Evolutionary conservation across 2,797 vertebrate species (phyloP).

Genomic region (Anabacerthia variegaticeps): DNA sequence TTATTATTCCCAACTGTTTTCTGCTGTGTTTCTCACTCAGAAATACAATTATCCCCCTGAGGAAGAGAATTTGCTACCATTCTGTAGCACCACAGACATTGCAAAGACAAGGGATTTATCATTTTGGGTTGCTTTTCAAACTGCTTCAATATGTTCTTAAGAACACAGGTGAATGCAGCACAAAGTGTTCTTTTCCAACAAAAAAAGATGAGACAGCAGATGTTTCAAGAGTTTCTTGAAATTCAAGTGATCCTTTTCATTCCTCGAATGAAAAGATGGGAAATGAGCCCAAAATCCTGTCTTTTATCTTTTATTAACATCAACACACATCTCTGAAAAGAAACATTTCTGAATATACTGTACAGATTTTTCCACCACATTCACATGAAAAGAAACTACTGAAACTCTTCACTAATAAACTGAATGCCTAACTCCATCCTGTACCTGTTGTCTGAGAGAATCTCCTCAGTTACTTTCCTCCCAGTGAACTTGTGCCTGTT

Average conservation of each 20-base stretch:
- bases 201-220: accelerated
- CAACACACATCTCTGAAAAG: not conserved
- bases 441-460: slow-evolving; percentile 93
- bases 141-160: not conserved
- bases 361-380: not conserved
- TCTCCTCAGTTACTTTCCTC: slow-evolving; percentile 95
- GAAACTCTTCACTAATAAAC: not conserved
- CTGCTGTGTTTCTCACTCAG: not conserved
- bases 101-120: not conserved
- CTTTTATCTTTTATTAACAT: not conserved
- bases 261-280: not conserved
- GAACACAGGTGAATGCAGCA: not conserved
- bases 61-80: not conserved
- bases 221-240: not conserved
- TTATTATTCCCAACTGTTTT: not conserved
- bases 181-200: not conserved
- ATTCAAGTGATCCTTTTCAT: not conserved
- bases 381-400: not conserved
- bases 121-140: not conserved
- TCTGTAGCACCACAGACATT: not conserved
- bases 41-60: not conserved
- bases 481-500: slow-evolving; percentile 97
- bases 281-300: not conserved
- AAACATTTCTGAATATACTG: not conserved
- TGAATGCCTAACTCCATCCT: not conserved